Evolutionary conservation across 2,797 vertebrate species (phyloP).

Genomic region (Macropus fuliginosus): DNA sequence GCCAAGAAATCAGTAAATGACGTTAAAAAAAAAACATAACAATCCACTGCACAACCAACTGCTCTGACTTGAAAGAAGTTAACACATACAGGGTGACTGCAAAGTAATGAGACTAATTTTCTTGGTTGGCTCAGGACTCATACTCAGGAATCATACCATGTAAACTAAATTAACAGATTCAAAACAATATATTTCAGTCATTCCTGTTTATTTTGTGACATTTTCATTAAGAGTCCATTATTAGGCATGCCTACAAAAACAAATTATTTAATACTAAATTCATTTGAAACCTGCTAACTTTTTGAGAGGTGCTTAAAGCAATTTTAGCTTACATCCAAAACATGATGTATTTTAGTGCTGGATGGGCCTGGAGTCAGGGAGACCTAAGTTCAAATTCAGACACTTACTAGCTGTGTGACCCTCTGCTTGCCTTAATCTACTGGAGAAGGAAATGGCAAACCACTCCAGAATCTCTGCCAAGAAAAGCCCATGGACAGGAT

Average conservation of each 20-base stretch:
- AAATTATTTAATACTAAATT: conserved; percentile 4
- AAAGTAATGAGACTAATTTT: background rate
- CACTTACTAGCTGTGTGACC: background rate
- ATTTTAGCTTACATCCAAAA: conserved; percentile 2
- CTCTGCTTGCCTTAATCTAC: background rate
- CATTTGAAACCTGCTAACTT: conserved; percentile 4
- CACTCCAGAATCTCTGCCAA: background rate
- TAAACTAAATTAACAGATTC: background rate
- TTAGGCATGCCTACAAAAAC: conserved; percentile 9
- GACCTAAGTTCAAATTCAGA: background rate
- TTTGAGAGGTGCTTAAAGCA: background rate
- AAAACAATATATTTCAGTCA: background rate
- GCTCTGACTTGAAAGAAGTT: background rate
- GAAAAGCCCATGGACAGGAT: background rate
- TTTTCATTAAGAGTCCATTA: conserved; percentile 11
- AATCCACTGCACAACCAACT: background rate
- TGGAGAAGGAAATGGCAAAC: background rate
- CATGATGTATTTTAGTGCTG: background rate
- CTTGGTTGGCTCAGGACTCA: background rate
- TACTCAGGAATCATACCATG: background rate
- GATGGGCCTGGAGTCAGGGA: background rate
- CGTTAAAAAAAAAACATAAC: conserved; percentile 21
- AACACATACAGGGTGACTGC: background rate
- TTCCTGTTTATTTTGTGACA: too few relatives aligned
- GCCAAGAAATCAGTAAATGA: background rate